Conservation (phyloP, 1,140 invertebrate species). For the Conus ventricosus region DNA sequence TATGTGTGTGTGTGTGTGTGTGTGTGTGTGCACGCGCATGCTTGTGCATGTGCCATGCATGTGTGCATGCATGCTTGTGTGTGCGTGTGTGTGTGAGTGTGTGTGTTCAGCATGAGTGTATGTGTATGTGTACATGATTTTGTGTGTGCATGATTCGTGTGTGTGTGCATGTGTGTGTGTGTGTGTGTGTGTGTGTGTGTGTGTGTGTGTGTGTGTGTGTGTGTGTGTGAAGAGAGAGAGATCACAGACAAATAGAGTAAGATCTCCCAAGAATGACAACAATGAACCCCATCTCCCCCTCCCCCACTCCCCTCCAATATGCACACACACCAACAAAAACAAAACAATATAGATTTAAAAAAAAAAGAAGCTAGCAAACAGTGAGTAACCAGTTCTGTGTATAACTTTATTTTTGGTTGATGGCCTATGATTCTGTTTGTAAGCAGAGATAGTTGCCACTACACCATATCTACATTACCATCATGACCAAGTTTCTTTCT, state of each 20-base stretch:
- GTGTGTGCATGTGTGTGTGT: not conserved
- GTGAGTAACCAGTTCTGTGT: too few species aligned
- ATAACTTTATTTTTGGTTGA: too few species aligned
- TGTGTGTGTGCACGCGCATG: not conserved
- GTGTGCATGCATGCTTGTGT: too few species aligned
- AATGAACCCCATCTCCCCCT: too few species aligned
- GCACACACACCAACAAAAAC: not conserved
- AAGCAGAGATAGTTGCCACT: too few species aligned
- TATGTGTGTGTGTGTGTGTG: too few species aligned
- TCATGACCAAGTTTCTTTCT: too few species aligned
- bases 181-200: not conserved
- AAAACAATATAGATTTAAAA: not conserved
- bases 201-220: not conserved
- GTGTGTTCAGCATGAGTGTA: not conserved
- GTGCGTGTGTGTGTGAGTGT: too few species aligned
- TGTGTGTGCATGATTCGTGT: not conserved
- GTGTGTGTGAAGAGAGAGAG: not conserved
- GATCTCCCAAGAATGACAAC: too few species aligned
- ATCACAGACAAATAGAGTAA: not conserved
- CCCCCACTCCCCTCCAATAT: not conserved
- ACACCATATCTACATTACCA: too few species aligned
- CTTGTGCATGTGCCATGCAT: not conserved
- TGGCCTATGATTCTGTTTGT: too few species aligned
- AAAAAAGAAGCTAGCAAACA: not conserved
- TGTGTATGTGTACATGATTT: not conserved